Conservation (phyloP, 2,113 vertebrate genomes). For the Pycnonotus jocosus region DNA sequence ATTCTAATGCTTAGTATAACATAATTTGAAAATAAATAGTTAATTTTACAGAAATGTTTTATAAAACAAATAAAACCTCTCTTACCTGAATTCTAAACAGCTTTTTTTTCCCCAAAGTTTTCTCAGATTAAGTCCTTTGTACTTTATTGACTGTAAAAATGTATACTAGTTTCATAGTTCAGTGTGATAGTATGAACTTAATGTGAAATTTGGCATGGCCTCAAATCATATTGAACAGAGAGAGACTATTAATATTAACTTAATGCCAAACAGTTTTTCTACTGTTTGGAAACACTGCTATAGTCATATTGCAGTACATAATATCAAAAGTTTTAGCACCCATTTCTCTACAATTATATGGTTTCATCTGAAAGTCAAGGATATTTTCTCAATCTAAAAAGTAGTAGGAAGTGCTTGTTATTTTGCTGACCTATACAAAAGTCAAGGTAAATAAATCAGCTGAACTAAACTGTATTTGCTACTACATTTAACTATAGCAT, state of each 20-base stretch:
- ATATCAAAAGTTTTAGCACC: background rate
- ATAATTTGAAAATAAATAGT: background rate
- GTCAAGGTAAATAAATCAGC: background rate
- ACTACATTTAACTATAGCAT: background rate
- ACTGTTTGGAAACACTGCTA: background rate
- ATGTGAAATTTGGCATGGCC: background rate
- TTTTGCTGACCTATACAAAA: background rate
- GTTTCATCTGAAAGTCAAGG: background rate
- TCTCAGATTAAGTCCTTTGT: background rate
- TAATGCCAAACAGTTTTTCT: background rate
- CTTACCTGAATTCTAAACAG: background rate
- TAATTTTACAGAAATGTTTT: background rate
- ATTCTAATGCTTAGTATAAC: background rate
- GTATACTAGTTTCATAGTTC: background rate
- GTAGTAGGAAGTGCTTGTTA: background rate
- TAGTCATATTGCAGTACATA: background rate
- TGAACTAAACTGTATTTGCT: background rate
- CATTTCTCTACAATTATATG: background rate
- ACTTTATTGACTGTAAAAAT: background rate
- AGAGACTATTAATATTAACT: background rate
- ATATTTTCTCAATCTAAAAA: background rate
- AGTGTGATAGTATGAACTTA: background rate
- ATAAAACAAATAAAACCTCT: background rate
- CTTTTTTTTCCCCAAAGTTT: background rate
- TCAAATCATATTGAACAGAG: slow-evolving; percentile 31